Percentiles rank a stretch among this genome's conserved stretches.
Conservation (phyloP, 2,113 vertebrate genomes). For the Antechinus flavipes region DNA sequence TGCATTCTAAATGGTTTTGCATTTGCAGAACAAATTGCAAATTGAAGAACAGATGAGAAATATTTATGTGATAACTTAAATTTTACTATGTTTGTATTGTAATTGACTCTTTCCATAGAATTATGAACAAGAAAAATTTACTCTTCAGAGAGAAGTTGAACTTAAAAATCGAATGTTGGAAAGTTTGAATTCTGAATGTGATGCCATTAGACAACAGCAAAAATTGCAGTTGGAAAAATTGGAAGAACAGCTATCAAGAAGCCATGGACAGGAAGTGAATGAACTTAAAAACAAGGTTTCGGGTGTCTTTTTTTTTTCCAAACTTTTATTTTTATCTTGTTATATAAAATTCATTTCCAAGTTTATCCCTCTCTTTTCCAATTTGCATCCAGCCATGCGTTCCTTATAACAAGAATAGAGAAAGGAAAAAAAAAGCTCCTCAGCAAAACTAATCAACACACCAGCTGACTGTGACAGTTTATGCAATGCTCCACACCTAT, state of each 20-base stretch:
- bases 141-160: constrained; percentile 92
- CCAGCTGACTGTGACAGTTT: background rate
- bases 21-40: background rate
- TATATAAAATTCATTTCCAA: background rate
- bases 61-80: constrained; percentile 17
- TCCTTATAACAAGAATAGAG: background rate
- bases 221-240: constrained; percentile 87
- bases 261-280: constrained; percentile 84
- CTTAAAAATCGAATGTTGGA: constrained; percentile 93
- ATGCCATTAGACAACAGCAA: constrained; percentile 91
- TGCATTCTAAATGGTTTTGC: background rate
- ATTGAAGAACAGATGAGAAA: constrained; percentile 37
- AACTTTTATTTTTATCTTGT: background rate
- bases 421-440: background rate
- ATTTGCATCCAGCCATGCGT: background rate
- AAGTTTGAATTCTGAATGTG: constrained; percentile 92
- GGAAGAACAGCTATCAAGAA: constrained; percentile 87
- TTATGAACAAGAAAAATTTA: constrained; percentile 93
- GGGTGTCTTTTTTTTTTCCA: background rate
- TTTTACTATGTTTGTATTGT: constrained; percentile 39
- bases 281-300: constrained; percentile 93
- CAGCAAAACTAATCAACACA: background rate
- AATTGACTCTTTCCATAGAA: constrained; percentile 79
- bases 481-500: background rate
- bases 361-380: background rate